Base-by-base conservation (phyloP, 2,888 invertebrate species). In the Trichogramma evanescens region DNA sequence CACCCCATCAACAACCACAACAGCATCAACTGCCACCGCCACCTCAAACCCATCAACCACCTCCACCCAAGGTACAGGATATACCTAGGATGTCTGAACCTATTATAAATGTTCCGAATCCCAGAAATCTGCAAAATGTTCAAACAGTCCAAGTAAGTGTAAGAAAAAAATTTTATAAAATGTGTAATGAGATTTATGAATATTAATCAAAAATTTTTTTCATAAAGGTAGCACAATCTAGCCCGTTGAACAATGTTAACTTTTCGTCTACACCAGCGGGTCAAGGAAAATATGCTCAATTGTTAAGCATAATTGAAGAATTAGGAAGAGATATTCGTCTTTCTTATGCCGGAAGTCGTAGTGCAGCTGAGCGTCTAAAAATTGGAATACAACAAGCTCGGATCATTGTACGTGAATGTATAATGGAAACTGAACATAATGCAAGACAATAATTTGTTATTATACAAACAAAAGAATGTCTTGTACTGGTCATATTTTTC, bases 251-350 rank as follows among this genome's bases (percentile, higher is more conserved):
- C 68, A 70, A 75, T 46, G 75, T 77, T 56, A 77, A 77, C 59
- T 77, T 76, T 64, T 74, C 75, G 13, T 69, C 72, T 13, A 75
- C 77, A 58, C 76, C 78, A 48, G 26, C 26, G 26, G 77, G 77
- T n/a, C 77, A 78, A 63, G 77, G 77, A 50, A 78, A 78, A 62
- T 78, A 78, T 60, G 75, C 77, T 58, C 77, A 78, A 61, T 62
- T 78, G 52, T 65, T 80, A 63, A 74, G 76, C 13, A 78, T 80
- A 44, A 80, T 80, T 57, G 80, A 80, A 65, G 80, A 80, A 69
- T 76, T 80, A 48, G 79, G 80, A 5, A 72, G 79, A 62, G 80
- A 80, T 54, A 78, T 78, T 65, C 78, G 78, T 62, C 66, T 77
- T 26, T 77, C 77, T 4, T 78, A 78, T 50, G 78, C 78, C 3